Percentiles rank a stretch among this genome's conserved stretches.
Conservation (phyloP, 1,140 invertebrate species). For the Homarus americanus region DNA sequence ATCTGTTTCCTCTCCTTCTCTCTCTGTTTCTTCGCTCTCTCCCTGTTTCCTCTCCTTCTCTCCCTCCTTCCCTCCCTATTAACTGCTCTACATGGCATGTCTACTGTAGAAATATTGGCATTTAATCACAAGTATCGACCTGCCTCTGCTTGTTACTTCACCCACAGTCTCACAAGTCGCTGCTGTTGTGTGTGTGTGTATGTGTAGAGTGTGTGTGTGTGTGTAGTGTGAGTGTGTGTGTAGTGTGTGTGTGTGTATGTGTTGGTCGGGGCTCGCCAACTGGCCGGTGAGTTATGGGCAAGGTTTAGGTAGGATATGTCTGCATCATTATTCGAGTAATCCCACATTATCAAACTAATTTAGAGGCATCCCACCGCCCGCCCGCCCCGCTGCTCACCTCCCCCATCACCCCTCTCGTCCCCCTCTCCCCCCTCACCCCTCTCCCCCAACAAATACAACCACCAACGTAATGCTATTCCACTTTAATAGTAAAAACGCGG, state of each 20-base stretch:
- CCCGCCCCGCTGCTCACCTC: too few species aligned
- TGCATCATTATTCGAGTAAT: constrained; percentile 51
- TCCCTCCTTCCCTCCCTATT: neutral
- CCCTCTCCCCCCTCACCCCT: neutral
- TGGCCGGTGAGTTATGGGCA: constrained; percentile 29
- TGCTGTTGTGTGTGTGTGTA: neutral
- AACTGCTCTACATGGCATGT: neutral
- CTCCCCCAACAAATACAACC: constrained; percentile 14
- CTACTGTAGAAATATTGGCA: neutral
- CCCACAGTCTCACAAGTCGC: neutral
- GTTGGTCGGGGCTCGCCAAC: neutral
- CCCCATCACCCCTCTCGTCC: neutral
- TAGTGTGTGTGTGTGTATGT: neutral
- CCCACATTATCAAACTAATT: constrained; percentile 57
- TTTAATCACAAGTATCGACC: neutral
- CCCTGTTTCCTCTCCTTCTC: constrained; percentile 5
- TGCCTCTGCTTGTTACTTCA: neutral
- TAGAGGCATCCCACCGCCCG: constrained; percentile 33
- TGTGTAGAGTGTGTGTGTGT: neutral
- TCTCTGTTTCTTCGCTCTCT: constrained; percentile 11
- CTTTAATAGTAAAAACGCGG: too few species aligned
- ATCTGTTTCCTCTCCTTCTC: neutral
- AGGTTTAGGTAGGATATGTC: constrained; percentile 27
- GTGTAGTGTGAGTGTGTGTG: neutral
- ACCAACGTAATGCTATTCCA: neutral